Conservation (phyloP, 2,113 vertebrate species). For the Cisticola juncidis region DNA sequence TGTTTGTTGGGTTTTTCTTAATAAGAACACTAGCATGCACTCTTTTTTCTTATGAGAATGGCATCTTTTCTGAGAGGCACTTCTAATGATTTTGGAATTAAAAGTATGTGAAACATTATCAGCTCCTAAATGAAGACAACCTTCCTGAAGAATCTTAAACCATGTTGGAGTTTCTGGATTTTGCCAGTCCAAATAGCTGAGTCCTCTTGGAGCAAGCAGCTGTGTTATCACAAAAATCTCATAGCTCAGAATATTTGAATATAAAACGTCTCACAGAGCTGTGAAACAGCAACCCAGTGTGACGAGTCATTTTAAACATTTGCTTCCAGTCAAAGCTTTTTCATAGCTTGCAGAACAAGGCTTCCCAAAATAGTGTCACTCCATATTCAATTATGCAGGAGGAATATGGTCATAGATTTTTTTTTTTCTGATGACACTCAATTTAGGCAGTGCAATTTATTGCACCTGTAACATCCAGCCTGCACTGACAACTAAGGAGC, state of each 20-base stretch:
- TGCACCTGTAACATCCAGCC: not conserved
- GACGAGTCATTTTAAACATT: not conserved
- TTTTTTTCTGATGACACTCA: not conserved
- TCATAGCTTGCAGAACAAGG: not conserved
- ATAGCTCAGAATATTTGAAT: not conserved
- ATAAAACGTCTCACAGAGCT: not conserved
- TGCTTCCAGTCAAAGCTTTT: not conserved
- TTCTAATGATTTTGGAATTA: not conserved
- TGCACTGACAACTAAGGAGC: not conserved
- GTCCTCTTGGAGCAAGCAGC: not conserved
- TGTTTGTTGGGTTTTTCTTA: not conserved
- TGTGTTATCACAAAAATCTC: not conserved
- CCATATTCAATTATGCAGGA: not conserved
- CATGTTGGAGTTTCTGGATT: not conserved
- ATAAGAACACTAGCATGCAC: not conserved
- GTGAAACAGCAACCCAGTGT: not conserved
- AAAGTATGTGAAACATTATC: not conserved
- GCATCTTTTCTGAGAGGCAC: not conserved
- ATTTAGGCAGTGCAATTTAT: not conserved
- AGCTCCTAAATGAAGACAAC: not conserved
- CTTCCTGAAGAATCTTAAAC: not conserved
- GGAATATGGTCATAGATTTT: not conserved
- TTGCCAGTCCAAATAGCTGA: not conserved
- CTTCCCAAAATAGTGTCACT: not conserved
- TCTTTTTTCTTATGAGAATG: not conserved